phyloP scores from a whole-genome alignment of 2,797 vertebrate genomes.

The Tangara arthus region DNA sequence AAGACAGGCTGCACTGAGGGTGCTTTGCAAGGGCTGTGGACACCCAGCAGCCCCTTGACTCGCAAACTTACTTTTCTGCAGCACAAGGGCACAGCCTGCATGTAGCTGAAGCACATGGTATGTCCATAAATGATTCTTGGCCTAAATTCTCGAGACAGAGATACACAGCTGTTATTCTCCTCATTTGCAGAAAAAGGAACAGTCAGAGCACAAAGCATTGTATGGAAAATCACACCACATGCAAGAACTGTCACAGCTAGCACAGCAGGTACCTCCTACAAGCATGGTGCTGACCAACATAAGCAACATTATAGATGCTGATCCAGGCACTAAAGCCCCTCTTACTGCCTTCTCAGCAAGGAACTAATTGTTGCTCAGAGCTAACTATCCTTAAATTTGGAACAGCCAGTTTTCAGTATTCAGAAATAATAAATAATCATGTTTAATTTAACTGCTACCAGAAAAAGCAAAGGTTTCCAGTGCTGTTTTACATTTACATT shows the following conservation, averaged over 20 bases:
- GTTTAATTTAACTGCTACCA: neutral
- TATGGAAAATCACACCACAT: neutral
- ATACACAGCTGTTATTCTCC: neutral
- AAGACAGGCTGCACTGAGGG: fast-evolving
- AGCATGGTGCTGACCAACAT: neutral
- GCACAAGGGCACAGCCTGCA: fast-evolving
- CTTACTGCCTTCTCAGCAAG: neutral
- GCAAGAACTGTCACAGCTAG: neutral
- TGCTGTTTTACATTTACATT: neutral
- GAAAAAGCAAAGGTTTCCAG: neutral
- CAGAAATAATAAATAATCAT: neutral
- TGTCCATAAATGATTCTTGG: neutral
- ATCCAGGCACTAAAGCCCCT: neutral
- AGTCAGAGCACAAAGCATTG: neutral
- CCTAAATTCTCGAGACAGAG: neutral
- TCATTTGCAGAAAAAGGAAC: neutral
- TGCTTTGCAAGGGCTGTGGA: neutral
- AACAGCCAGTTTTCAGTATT: neutral
- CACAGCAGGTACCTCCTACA: neutral
- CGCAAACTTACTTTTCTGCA: neutral
- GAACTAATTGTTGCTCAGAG: neutral
- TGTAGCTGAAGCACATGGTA: fast-evolving
- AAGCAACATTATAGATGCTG: neutral
- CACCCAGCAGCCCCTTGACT: neutral
- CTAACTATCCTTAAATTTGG: neutral